Evolutionary conservation across 2,113 vertebrate species (phyloP).

Genomic region (Charina bottae): DNA sequence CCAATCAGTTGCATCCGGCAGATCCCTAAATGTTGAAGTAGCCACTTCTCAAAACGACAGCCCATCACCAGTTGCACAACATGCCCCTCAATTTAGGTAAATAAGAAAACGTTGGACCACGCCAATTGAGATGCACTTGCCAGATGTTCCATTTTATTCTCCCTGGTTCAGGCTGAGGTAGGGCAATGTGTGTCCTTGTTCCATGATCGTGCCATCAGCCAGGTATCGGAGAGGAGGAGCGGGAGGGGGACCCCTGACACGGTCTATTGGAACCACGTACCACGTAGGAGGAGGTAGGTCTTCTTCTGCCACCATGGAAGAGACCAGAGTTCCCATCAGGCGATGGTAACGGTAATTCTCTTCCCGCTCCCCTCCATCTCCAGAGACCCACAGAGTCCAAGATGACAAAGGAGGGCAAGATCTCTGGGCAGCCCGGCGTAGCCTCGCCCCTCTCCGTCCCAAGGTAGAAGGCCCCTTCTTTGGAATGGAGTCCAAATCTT

Average conservation of each 20-base stretch:
- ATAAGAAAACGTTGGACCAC: background rate
- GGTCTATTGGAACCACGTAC: background rate
- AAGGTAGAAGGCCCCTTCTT: background rate
- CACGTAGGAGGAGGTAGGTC: background rate
- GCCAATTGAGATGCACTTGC: background rate
- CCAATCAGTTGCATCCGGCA: background rate
- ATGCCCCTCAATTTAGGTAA: background rate
- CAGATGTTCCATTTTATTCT: slow-evolving; percentile 15
- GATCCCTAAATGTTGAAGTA: background rate
- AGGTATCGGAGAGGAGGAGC: slow-evolving; percentile 16
- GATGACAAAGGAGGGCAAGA: background rate
- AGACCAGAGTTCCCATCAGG: slow-evolving; percentile 9
- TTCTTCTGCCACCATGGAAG: slow-evolving; percentile 1
- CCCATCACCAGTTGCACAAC: background rate
- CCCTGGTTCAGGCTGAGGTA: background rate
- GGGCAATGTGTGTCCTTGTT: background rate
- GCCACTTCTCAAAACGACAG: background rate
- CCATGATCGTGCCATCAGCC: background rate
- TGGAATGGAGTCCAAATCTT: background rate
- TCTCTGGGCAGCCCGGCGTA: background rate
- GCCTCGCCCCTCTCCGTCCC: background rate
- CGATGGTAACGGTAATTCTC: slow-evolving; percentile 40
- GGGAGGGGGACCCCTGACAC: background rate
- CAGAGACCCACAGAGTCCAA: slow-evolving; percentile 22
- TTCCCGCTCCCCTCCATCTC: slow-evolving; percentile 32